Evolutionary conservation across 1,140 invertebrate species (phyloP).

Genomic region (Drosophila seguyi): DNA sequence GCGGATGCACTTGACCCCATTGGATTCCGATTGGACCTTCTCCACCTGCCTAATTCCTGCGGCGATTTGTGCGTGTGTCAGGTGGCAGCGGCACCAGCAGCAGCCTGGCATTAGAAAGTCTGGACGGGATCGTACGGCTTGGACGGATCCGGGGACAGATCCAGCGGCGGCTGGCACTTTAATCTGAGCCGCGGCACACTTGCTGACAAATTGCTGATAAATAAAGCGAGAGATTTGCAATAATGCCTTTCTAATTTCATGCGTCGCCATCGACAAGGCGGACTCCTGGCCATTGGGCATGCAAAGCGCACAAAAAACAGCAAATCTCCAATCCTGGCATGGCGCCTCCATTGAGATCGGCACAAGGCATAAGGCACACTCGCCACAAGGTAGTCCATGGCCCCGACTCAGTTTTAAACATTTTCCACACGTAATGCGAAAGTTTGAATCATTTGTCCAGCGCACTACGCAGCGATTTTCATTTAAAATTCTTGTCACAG

Average conservation of each 20-base stretch:
- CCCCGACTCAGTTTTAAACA: conserved; percentile 67
- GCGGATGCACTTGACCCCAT: conserved; percentile 27
- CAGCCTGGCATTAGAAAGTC: conserved; percentile 73
- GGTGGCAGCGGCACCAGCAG: conserved; percentile 36
- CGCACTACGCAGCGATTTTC: conserved; percentile 65
- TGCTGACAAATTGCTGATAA: conserved; percentile 82
- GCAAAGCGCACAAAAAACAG: conserved; percentile 66
- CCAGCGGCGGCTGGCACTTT: conserved; percentile 58
- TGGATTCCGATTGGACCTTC: conserved; percentile 19
- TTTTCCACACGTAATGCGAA: conserved; percentile 83
- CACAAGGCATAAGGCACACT: background rate
- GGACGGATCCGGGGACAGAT: conserved; percentile 8
- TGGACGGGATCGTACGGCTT: conserved; percentile 13
- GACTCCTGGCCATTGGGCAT: conserved; percentile 63
- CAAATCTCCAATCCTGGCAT: conserved; percentile 44
- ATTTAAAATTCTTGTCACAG: conserved; percentile 85
- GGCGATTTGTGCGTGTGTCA: conserved; percentile 58
- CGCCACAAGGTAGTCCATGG: conserved; percentile 1
- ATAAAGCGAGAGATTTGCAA: conserved; percentile 79
- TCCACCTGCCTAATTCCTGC: conserved; percentile 45
- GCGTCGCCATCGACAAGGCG: conserved; percentile 58
- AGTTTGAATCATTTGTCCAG: conserved; percentile 84
- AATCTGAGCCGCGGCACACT: conserved; percentile 79
- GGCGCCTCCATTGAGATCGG: conserved; percentile 65
- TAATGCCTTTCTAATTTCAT: conserved; percentile 84